Conservation (phyloP, 2,888 invertebrate species). For the Cetonia aurata region DNA sequence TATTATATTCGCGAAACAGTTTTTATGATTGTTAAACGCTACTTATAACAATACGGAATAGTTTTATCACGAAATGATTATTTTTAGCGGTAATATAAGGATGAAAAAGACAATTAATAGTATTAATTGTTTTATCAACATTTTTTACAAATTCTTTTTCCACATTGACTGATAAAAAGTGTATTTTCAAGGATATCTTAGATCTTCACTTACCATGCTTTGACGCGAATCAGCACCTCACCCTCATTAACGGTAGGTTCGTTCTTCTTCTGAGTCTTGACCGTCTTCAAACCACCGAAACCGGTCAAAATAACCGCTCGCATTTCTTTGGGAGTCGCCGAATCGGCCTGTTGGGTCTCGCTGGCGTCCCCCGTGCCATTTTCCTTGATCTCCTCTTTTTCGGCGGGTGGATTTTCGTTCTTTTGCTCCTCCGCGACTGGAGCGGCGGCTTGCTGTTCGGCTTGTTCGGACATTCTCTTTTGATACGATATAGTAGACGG, state of each 20-base stretch:
- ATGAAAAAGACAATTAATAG: too few relatives aligned
- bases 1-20: too few relatives aligned
- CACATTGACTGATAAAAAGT: too few relatives aligned
- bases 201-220: constrained; percentile 81
- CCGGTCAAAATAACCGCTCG: constrained; percentile 86
- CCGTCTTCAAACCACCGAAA: constrained; percentile 88
- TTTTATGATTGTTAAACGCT: too few relatives aligned
- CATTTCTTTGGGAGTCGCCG: constrained; percentile 84
- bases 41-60: too few relatives aligned
- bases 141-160: too few relatives aligned
- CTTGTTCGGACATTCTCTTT: constrained; percentile 45
- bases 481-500: constrained; percentile 11
- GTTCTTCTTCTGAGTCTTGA: constrained; percentile 85
- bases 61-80: too few relatives aligned
- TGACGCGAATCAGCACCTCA: constrained; percentile 85
- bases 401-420: constrained; percentile 51
- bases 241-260: constrained; percentile 80
- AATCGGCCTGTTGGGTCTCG: constrained; percentile 59
- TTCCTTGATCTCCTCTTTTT: constrained; percentile 61
- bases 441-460: constrained; percentile 54
- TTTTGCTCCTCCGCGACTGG: constrained; percentile 58
- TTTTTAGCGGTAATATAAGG: too few relatives aligned
- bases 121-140: too few relatives aligned
- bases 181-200: too few relatives aligned
- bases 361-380: constrained; percentile 67